These are phyloP conservation scores for Dyspetes luteomarginatus DNA, from an alignment of 2,888 invertebrate species.

Conservation along the genomic window DNA sequence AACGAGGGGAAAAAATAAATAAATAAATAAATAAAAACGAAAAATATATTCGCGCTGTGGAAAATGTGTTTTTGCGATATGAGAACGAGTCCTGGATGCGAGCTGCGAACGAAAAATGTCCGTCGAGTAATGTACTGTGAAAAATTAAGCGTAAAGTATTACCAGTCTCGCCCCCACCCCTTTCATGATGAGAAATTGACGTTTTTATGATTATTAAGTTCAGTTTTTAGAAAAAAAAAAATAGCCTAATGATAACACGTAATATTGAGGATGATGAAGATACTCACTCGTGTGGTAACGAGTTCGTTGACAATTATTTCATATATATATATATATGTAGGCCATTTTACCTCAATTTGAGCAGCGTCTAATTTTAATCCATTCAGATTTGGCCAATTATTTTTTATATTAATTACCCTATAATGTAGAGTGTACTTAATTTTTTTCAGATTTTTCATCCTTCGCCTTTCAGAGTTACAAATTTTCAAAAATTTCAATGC, in stretches of 20 bases:
- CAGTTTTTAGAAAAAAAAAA: conserved; percentile 38
- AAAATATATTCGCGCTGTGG: too few species aligned
- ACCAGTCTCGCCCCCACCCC: not conserved
- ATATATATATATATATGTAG: not conserved
- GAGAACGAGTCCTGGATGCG: too few species aligned
- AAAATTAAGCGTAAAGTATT: too few species aligned
- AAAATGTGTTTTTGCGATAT: too few species aligned
- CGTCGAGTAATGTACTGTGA: too few species aligned
- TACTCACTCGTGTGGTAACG: not conserved
- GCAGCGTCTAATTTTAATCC: too few species aligned
- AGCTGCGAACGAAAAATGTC: too few species aligned
- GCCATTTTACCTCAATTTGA: not conserved
- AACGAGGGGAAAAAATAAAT: too few species aligned
- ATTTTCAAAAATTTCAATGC: not conserved
- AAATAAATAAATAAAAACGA: too few species aligned
- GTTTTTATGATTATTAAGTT: conserved; percentile 49
- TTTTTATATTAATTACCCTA: too few species aligned
- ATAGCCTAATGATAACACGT: conserved; percentile 49
- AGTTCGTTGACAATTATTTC: conserved; percentile 8
- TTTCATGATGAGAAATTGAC: conserved; percentile 22
- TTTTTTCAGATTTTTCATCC: not conserved
- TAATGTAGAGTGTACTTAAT: too few species aligned
- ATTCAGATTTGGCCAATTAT: too few species aligned
- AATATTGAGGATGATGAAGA: conserved; percentile 24
- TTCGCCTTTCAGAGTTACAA: not conserved